Percentiles rank a stretch among this genome's conserved stretches.
Evolutionary conservation across 2,113 vertebrate species (phyloP).

Genomic region (Piaya cayana): DNA sequence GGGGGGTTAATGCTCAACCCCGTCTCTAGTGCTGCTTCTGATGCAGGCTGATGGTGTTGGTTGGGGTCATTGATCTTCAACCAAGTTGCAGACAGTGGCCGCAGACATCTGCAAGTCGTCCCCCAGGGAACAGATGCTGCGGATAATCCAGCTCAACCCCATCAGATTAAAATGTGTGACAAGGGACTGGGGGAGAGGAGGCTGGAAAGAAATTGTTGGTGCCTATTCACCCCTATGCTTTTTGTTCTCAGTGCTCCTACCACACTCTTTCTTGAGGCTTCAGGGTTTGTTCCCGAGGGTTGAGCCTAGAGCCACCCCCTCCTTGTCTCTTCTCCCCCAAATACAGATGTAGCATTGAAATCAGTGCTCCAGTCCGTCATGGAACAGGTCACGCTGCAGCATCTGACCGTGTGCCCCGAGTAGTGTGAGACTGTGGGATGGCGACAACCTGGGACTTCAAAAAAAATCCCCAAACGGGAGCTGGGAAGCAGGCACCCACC

Average conservation of each 20-base stretch:
- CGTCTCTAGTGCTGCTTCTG: accelerated
- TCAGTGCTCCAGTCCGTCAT: not conserved
- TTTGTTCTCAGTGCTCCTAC: accelerated
- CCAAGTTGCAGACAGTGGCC: not conserved
- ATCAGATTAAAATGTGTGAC: slow-evolving; percentile 63
- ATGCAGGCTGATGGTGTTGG: not conserved
- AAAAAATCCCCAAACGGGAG: not conserved
- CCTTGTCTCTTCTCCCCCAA: not conserved
- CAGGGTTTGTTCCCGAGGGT: not conserved
- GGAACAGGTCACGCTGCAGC: accelerated
- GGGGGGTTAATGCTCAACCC: not conserved
- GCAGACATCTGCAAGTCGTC: slow-evolving; percentile 61
- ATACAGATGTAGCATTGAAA: not conserved
- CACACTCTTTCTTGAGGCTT: accelerated
- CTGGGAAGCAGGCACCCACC: slow-evolving; percentile 7
- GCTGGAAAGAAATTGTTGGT: not conserved
- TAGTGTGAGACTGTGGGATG: not conserved
- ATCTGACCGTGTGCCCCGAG: accelerated
- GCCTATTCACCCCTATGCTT: not conserved
- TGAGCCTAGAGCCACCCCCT: not conserved
- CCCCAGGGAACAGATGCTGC: slow-evolving; percentile 71
- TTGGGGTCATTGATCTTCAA: not conserved
- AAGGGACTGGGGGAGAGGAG: not conserved
- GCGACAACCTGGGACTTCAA: not conserved
- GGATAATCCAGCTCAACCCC: slow-evolving; percentile 69